A percentile compares a stretch with the other conserved stretches of the same genome.
phyloP scores from a whole-genome alignment of 2,113 vertebrate species.

The Crocuta crocuta region DNA sequence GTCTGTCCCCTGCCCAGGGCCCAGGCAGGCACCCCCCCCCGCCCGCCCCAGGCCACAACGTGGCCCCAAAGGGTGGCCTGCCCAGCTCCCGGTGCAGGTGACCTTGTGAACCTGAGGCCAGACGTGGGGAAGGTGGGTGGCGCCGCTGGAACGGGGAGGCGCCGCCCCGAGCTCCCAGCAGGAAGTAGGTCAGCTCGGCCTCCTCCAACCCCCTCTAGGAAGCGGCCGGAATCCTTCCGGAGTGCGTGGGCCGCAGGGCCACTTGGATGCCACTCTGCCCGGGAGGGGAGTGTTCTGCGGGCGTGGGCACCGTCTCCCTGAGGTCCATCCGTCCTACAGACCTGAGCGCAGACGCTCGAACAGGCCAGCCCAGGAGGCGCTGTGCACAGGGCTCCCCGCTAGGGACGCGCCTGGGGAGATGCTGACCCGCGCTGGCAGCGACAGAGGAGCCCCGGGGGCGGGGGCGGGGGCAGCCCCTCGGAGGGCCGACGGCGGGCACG shows the following conservation, averaged over 20 bases:
- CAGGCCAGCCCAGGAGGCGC: not conserved
- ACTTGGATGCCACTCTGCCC: too few relatives aligned
- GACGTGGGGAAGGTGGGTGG: too few relatives aligned
- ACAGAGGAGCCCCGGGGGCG: not conserved
- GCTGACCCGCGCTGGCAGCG: too few relatives aligned
- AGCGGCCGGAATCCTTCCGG: fast-evolving
- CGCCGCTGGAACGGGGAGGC: not conserved
- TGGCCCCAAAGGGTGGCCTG: not conserved
- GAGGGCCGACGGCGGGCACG: too few relatives aligned
- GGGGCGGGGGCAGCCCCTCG: too few relatives aligned
- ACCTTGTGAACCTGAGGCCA: not conserved
- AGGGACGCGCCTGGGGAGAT: not conserved
- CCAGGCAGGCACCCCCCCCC: too few relatives aligned
- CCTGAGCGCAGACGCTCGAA: too few relatives aligned
- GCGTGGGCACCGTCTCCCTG: too few relatives aligned
- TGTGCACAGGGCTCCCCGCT: not conserved
- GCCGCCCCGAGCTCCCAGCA: not conserved
- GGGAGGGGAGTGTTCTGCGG: too few relatives aligned
- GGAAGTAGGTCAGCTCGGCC: not conserved
- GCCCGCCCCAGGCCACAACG: not conserved
- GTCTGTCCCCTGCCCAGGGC: not conserved
- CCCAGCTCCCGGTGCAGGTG: not conserved
- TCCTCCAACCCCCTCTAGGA: not conserved
- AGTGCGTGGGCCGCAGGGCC: too few relatives aligned
- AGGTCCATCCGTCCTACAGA: too few relatives aligned